Base-by-base conservation (phyloP, 2,797 vertebrate species). In the Sebastiscus tertius region DNA sequence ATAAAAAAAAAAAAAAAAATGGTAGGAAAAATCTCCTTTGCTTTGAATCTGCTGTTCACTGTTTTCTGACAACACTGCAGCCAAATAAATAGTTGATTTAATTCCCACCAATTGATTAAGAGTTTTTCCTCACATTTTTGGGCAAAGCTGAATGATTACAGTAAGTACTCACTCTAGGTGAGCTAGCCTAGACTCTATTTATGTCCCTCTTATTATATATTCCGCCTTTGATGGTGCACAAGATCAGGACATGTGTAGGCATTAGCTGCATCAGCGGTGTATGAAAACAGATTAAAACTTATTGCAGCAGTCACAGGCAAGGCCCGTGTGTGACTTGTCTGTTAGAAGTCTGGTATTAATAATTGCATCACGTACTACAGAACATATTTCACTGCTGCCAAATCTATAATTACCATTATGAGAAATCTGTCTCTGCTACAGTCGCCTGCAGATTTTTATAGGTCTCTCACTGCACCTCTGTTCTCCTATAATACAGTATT, bases 401-500 rank as follows among this genome's bases (percentile, higher is more conserved):
- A 75, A 90, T 85, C 58, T 87, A 73, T 88, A 89, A 92, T 91
- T 88, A 82, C 81, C 74, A 63, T 87, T 84, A 86, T 84, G 82
- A 90, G 75, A 68, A 87, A 82, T 87, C 77, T 90, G 81, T 76
- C 61, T 79, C 58, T 56, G 55, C 80, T 76, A 63, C 72, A 33
- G 60, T 81, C n/a, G 64, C 78, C 80, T 82, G 76, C 80, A 87
- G 79, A 87, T 85, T 87, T 90, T 90, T 82, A 83, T 79, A 80
- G 82, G 49, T 87, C 74, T 81, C 72, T 72, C 66, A 64, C 77
- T 81, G 76, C 75, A 74, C 31, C 88, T 82, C 82, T 77, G 78
- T 86, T 92, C 78, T 80, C 84, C 59, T 78, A 75, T 85, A 80
- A 86, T 83, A 80, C 65, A 85, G 24, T 83, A 72, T 77, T 46